Base-by-base conservation (phyloP, 2,113 vertebrate genomes). In the Lagopus leucura region DNA sequence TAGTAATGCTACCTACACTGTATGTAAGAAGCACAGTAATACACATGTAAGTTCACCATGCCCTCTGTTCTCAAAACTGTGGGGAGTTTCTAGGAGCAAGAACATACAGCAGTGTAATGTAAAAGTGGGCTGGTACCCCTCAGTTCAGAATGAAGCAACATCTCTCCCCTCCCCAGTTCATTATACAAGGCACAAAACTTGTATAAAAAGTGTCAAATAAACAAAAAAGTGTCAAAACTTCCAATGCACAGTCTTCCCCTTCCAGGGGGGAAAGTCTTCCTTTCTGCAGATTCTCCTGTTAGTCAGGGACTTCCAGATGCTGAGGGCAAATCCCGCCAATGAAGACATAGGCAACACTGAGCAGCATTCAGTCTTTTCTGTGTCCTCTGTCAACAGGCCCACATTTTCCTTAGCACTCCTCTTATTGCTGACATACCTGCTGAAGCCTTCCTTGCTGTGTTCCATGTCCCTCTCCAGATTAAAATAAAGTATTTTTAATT, bases 21-120 rank as follows among this genome's bases (percentile, higher is more conserved):
- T 50, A 50, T 50, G 13, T 19, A 50, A 47, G 47, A 65, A 58
- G 34, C 30, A 36, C 43, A 72, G 8, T 48, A 47, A n/a, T 6
- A 3, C 4, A 2, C 42, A 32, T 1, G 10, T 18, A 19, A 17
- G 20, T 5, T 36, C 52, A 36, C 30, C 34, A 4, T 8, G 24
- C 27, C 3, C 19, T 6, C 21, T 50, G 12, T 50, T 34, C 15
- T 4, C 15, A 70, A 20, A 63, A 36, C 78, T 47, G 55, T 13
- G 30, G 21, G 15, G 36, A 1, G 0, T 28, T 38, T 36, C 54
- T 60, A 15, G 18, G 40, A 52, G 25, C 48, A 36, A 58, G 27
- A 32, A 21, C 5, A 3, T 13, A 14, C 32, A 69, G 54, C 27
- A n/a, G 21, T 6, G 4, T 27, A 13, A 8, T 20, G 17, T 3